Percentiles rank a stretch among this genome's conserved stretches.
phyloP scores from a whole-genome alignment of 2,113 vertebrate genomes.

The Paraplagusia blochii region DNA sequence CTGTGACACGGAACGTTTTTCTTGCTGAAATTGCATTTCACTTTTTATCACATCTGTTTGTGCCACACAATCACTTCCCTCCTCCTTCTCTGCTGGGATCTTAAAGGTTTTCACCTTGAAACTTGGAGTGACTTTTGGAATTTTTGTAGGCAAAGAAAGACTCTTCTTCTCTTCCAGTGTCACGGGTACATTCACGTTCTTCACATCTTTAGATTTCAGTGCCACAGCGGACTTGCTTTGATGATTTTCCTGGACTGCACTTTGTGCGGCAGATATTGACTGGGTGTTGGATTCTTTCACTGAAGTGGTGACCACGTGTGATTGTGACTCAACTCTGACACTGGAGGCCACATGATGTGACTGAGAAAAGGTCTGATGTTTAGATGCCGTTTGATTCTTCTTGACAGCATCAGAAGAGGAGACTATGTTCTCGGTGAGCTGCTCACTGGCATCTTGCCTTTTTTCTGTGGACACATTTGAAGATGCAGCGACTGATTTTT shows the following conservation, averaged over 20 bases:
- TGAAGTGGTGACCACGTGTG: constrained; percentile 37
- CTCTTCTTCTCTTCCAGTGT: constrained; percentile 62
- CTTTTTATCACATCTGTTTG: constrained; percentile 48
- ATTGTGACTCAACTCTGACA: constrained; percentile 46
- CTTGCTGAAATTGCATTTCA: constrained; percentile 37
- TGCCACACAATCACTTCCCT: constrained; percentile 30
- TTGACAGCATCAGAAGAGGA: constrained; percentile 24
- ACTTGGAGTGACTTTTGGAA: constrained; percentile 72
- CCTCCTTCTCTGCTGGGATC: constrained; percentile 68
- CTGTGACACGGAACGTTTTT: constrained; percentile 35
- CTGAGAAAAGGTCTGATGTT: constrained; percentile 30
- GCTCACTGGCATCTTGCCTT: constrained; percentile 32
- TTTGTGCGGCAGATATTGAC: constrained; percentile 57
- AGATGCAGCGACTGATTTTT: constrained; percentile 55
- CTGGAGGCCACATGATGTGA: constrained; percentile 29
- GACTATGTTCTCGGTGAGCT: constrained; percentile 23
- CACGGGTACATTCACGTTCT: constrained; percentile 48
- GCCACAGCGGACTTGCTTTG: constrained; percentile 57
- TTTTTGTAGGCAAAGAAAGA: constrained; percentile 64
- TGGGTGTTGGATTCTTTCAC: constrained; percentile 60
- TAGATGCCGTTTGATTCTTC: constrained; percentile 30
- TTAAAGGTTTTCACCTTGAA: constrained; percentile 80
- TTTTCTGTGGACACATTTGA: constrained; percentile 44
- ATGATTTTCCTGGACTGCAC: constrained; percentile 58
- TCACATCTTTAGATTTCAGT: constrained; percentile 64